Evolutionary conservation across 2,113 vertebrate species (phyloP).

Genomic region (Cromileptes altivelis): DNA sequence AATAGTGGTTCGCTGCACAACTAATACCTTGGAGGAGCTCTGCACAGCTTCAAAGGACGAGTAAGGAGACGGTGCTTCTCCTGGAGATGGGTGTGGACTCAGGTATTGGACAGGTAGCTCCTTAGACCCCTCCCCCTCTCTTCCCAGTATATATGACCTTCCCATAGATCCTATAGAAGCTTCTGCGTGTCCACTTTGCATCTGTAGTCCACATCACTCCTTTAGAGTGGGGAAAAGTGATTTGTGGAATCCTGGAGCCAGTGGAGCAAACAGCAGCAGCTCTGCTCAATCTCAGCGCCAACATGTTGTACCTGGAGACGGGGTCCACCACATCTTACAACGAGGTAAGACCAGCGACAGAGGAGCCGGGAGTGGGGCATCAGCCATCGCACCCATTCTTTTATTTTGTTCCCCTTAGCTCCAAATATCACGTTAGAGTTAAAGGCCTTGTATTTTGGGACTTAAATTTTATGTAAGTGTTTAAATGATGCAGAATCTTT

Average conservation of each 20-base stretch:
- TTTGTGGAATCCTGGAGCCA: constrained; percentile 96
- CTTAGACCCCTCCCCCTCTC: constrained; percentile 89
- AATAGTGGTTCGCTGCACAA: not conserved
- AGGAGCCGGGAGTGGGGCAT: not conserved
- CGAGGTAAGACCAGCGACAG: constrained; percentile 90
- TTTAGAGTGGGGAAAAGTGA: constrained; percentile 88
- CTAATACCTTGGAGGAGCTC: constrained; percentile 13
- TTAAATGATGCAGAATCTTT: not conserved
- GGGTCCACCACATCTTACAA: constrained; percentile 94
- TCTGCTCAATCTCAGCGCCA: constrained; percentile 98
- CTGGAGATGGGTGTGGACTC: constrained; percentile 88
- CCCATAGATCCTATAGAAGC: constrained; percentile 90
- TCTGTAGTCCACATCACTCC: constrained; percentile 80
- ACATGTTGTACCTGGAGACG: constrained; percentile 99
- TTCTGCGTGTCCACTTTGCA: constrained; percentile 87
- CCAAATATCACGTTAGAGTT: not conserved
- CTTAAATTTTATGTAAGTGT: not conserved
- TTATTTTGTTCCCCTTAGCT: not conserved
- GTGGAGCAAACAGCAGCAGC: constrained; percentile 96
- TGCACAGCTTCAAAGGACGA: constrained; percentile 89
- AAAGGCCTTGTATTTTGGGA: not conserved
- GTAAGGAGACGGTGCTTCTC: constrained; percentile 84
- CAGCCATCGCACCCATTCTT: constrained; percentile 8
- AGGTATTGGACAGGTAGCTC: constrained; percentile 95
- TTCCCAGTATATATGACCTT: constrained; percentile 93